Base-by-base conservation (phyloP, 2,797 vertebrate species). In the Bovichtus variegatus region DNA sequence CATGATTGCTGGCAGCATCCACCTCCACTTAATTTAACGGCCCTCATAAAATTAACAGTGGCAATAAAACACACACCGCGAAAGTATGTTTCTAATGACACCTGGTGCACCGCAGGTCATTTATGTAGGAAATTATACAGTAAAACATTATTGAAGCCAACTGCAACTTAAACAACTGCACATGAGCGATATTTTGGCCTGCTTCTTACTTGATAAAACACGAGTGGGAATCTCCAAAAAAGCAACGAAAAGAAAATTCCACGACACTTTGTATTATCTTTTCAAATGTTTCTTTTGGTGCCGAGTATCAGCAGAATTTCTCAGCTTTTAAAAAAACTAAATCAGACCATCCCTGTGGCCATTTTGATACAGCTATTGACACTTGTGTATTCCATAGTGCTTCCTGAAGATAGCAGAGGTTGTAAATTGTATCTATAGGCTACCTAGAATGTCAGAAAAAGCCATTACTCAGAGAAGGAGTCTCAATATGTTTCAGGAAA, bases 31-130 rank as follows among this genome's bases (percentile, higher is more conserved):
- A 89, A 84, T 82, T 91, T 94, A 94, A 95, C 88, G 55, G 82
- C 89, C 86, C 71, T 86, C 89, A 76, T 95, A 94, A 95, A 95
- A 95, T 95, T 93, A 94, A 94, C 92, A 83, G 87, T 81, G 55
- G 93, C 82, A 80, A 92, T 95, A 94, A 95, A 95, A 90, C 77
- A 87, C 92, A 90, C 75, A 88, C 87, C 74, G 74, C 36, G 53
- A 87, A 93, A 94, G 93, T 92, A 87, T 94, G 92, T 93, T 94
- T 92, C 88, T 92, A 93, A 94, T 93, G 92, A 93, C 90, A 94
- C 92, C 93, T 93, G 91, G 72, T 83, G 92, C 80, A 87, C 94
- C 51, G 61, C 76, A 87, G 92, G 92, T 93, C 93, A 92, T 92
- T 94, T 91, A 73, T 73, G 84, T 76, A 64, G 59, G 87, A 91